Evolutionary conservation across 2,113 vertebrate genomes (phyloP).

Genomic region (Bungarus multicinctus): DNA sequence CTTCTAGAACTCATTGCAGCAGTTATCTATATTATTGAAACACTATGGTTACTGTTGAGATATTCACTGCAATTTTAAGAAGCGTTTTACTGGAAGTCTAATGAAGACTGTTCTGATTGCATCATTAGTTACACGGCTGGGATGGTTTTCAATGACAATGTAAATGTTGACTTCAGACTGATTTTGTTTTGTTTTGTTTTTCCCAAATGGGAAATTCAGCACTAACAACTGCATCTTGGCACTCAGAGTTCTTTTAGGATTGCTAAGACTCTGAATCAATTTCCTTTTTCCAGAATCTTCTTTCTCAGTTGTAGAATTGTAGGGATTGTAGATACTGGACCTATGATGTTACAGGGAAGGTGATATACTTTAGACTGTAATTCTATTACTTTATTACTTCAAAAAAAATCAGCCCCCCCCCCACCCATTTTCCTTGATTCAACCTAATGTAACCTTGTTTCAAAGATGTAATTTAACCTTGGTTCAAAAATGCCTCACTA

Average conservation of each 20-base stretch:
- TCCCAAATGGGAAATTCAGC: background rate
- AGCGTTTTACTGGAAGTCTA: background rate
- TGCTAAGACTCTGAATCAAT: background rate
- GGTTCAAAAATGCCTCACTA: background rate
- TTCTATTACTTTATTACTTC: background rate
- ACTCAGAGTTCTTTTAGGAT: background rate
- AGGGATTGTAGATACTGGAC: background rate
- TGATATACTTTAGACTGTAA: background rate
- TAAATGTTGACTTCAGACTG: background rate
- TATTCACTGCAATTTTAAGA: background rate
- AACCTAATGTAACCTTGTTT: background rate
- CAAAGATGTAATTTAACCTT: background rate
- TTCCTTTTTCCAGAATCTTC: background rate
- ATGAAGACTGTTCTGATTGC: background rate
- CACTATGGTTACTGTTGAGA: background rate
- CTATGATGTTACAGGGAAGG: background rate
- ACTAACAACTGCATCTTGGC: background rate
- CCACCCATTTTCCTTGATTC: background rate
- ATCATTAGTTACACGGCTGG: background rate
- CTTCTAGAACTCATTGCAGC: background rate
- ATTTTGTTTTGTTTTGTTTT: background rate
- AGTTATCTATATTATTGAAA: slow-evolving; percentile 11
- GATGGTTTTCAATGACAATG: background rate
- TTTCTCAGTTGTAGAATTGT: background rate
- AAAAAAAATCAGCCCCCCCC: background rate